Evolutionary conservation across 2,888 invertebrate genomes (phyloP).

Genomic region (Octonoba sinensis): DNA sequence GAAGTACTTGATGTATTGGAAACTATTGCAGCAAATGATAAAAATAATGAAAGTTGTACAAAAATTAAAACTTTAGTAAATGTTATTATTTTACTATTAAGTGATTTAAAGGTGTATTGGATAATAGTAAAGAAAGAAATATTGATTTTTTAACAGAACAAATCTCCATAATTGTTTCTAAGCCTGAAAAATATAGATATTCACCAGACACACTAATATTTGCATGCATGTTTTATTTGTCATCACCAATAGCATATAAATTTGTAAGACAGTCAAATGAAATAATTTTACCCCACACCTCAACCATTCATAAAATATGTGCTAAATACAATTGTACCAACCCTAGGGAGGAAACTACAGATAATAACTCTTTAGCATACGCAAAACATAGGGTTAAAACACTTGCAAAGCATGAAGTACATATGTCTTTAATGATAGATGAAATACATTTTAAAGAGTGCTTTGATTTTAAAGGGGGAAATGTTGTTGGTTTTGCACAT

Average conservation of each 20-base stretch:
- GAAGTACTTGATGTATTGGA: background rate
- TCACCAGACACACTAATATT: background rate
- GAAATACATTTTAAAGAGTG: constrained; percentile 3
- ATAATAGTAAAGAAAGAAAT: background rate
- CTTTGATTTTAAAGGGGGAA: background rate
- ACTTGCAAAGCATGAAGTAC: background rate
- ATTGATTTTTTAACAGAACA: background rate
- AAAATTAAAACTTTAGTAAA: background rate
- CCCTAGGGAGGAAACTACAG: background rate
- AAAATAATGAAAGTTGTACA: background rate
- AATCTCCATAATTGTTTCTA: background rate
- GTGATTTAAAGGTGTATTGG: background rate
- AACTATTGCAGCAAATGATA: background rate
- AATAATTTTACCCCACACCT: background rate
- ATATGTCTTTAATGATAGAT: constrained; percentile 1
- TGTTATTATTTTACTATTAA: background rate
- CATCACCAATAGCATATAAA: background rate
- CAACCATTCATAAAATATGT: background rate
- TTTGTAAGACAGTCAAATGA: background rate
- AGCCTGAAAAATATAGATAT: background rate
- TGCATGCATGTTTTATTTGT: background rate
- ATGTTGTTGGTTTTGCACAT: background rate
- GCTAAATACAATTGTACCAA: background rate
- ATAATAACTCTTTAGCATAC: background rate
- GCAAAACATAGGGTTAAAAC: background rate